A percentile compares a stretch with the other conserved stretches of the same genome.
Evolutionary conservation across 1,140 invertebrate genomes (phyloP).

Genomic region (Probaryconus sp.): DNA sequence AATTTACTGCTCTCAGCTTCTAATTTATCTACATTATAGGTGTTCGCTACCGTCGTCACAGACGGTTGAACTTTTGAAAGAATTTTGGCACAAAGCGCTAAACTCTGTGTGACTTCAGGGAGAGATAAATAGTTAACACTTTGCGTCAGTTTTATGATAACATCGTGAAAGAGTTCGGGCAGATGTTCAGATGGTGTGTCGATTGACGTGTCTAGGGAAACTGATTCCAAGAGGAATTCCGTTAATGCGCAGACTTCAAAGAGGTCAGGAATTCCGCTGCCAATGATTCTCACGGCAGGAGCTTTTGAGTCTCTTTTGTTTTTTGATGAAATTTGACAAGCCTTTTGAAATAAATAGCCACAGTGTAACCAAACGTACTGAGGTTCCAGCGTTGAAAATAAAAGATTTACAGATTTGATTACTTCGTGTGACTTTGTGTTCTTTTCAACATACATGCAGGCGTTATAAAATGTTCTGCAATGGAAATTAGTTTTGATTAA

Average conservation of each 20-base stretch:
- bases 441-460: conserved; percentile 70
- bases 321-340: conserved; percentile 77
- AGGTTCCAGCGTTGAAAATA: conserved; percentile 91
- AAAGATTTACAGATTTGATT: conserved; percentile 90
- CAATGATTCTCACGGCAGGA: conserved; percentile 78
- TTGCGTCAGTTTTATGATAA: conserved; percentile 81
- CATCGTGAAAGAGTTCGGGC: conserved; percentile 80
- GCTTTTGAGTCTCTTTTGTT: conserved; percentile 50
- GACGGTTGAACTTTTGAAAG: conserved; percentile 87
- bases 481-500: conserved; percentile 31
- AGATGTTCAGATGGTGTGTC: conserved; percentile 90
- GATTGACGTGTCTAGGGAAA: conserved; percentile 88
- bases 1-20: conserved; percentile 44
- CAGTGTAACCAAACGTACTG: conserved; percentile 93
- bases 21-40: conserved; percentile 57
- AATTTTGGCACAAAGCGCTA: conserved; percentile 86
- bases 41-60: conserved; percentile 76
- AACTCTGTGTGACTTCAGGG: conserved; percentile 81
- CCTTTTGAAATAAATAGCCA: conserved; percentile 83
- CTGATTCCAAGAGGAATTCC: conserved; percentile 88
- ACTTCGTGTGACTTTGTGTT: conserved; percentile 79
- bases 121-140: conserved; percentile 81
- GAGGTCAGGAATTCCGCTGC: conserved; percentile 81
- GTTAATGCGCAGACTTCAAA: conserved; percentile 85
- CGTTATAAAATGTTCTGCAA: conserved; percentile 79